phyloP scores from a whole-genome alignment of 2,113 vertebrate genomes.

The Eulacestoma nigropectus region DNA sequence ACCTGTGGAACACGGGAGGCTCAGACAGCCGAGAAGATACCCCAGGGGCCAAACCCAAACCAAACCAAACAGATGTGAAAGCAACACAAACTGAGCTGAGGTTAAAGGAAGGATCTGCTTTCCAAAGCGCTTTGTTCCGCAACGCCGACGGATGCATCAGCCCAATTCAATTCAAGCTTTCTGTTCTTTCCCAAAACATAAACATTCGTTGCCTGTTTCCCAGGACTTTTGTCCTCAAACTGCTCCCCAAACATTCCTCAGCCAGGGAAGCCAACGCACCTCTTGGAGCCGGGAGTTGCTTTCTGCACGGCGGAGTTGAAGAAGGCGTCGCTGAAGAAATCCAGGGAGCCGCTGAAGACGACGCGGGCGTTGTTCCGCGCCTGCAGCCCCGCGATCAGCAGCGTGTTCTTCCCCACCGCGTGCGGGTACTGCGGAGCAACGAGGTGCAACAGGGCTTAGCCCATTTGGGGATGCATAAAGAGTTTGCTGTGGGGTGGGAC shows the following conservation, averaged over 20 bases:
- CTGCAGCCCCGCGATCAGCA: slow-evolving; percentile 93
- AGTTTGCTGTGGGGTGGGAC: too few species aligned
- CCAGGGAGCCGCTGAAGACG: slow-evolving; percentile 92
- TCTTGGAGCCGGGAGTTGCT: slow-evolving; percentile 80
- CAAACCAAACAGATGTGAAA: rapidly evolving
- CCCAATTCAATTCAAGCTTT: not conserved
- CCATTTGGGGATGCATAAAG: rapidly evolving
- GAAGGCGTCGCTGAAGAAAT: slow-evolving; percentile 96
- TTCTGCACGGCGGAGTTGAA: slow-evolving; percentile 95
- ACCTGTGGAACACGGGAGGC: slow-evolving; percentile 48
- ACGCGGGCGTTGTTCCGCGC: slow-evolving; percentile 95
- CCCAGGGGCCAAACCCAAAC: rapidly evolving
- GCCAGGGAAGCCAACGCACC: slow-evolving; percentile 45
- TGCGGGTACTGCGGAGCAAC: slow-evolving; percentile 83
- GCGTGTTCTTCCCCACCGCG: slow-evolving; percentile 94
- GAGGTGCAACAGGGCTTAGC: rapidly evolving
- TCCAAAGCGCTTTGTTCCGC: not conserved
- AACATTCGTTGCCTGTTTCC: not conserved
- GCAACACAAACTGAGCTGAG: too few species aligned
- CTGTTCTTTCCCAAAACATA: not conserved
- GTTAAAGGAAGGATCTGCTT: not conserved
- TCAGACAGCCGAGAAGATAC: not conserved
- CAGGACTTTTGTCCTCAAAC: not conserved
- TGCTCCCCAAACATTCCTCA: rapidly evolving
- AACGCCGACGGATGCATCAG: rapidly evolving